Evolutionary conservation across 2,888 invertebrate genomes (phyloP), one percentile per base, ranked within the genome.

Genomic region (Lymantria monacha): DNA sequence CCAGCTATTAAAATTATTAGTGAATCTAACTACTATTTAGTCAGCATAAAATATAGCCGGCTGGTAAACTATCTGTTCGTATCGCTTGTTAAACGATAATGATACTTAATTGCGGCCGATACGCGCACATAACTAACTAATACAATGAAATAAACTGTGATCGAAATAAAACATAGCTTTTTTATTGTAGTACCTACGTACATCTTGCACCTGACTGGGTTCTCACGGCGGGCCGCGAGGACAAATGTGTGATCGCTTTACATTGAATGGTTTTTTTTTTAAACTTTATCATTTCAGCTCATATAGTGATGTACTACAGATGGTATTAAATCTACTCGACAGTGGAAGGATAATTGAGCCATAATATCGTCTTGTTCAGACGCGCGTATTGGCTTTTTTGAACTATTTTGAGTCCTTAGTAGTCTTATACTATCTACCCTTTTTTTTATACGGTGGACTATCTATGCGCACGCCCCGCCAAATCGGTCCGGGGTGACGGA

Each of bases 141-240:
- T 76, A 72, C 81, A 86, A 84, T 83, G 81, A 80, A 81, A 77
- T 82, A 81, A 88, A 82, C 85, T 79, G 79, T 77, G 85, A 85
- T 83, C 85, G 87, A 81, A 81, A 85, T 83, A 85, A 78, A 85
- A 84, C 84, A 83, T 76, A 66, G 71, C 63, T 68, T 73, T 72
- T 70, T 63, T 61, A 22, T n/a, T n/a, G n/a, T n/a, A 22, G 63
- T 69, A 30, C 37, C 30, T 55, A 62, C 55, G 61, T 56, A 56
- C 53, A 30, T 47, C 42, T 38, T 53, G 33, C 87, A 87, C 76
- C 72, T 85, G 85, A 57, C 47, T 33, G 11, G 37, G 70, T 79
- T 87, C 88, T 60, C 87, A 85, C 62, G 61, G 59, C 60, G 52
- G 12, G n/a, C 1, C 22, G 37, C 48, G 43, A 48, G 45, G 46